Conservation (phyloP, 2,888 invertebrate species). For the Caenorhabditis sinica region DNA sequence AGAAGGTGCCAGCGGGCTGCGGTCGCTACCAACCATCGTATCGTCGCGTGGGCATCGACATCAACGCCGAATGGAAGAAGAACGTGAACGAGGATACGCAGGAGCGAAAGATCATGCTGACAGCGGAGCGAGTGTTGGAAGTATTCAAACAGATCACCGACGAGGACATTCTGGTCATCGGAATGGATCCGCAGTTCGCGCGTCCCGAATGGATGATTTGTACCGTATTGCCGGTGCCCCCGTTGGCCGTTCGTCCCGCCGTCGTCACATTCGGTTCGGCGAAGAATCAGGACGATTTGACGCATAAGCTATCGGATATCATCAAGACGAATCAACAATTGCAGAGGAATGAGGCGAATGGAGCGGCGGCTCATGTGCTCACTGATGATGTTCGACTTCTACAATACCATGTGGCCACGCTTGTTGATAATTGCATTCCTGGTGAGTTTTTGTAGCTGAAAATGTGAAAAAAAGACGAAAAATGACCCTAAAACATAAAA, state of each 20-base stretch:
- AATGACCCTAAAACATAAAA: no score
- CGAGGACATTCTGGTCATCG: constrained; percentile 93
- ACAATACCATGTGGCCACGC: constrained; percentile 98
- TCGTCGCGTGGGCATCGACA: constrained; percentile 92
- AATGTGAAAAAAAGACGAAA: no score
- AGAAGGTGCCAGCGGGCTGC: constrained; percentile 89
- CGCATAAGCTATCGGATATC: constrained; percentile 98
- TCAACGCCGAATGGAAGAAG: constrained; percentile 96
- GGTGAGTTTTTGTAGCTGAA: constrained; percentile 85
- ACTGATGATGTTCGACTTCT: constrained; percentile 97
- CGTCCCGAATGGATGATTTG: constrained; percentile 99
- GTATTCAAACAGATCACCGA: constrained; percentile 95
- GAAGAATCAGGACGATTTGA: constrained; percentile 97
- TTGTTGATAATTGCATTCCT: constrained; percentile 99
- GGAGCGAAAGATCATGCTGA: constrained; percentile 94
- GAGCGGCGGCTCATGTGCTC: constrained; percentile 97
- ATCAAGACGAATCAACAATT: constrained; percentile 98
- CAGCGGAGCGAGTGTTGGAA: constrained; percentile 97
- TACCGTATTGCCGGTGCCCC: constrained; percentile 97
- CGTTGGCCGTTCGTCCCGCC: constrained; percentile 95
- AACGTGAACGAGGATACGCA: constrained; percentile 95
- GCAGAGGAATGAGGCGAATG: constrained; percentile 94
- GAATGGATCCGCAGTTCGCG: constrained; percentile 93
- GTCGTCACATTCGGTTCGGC: constrained; percentile 99
- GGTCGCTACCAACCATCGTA: constrained; percentile 98